phyloP scores from a whole-genome alignment of 2,797 vertebrate genomes.

The Leptodactylus fallax region DNA sequence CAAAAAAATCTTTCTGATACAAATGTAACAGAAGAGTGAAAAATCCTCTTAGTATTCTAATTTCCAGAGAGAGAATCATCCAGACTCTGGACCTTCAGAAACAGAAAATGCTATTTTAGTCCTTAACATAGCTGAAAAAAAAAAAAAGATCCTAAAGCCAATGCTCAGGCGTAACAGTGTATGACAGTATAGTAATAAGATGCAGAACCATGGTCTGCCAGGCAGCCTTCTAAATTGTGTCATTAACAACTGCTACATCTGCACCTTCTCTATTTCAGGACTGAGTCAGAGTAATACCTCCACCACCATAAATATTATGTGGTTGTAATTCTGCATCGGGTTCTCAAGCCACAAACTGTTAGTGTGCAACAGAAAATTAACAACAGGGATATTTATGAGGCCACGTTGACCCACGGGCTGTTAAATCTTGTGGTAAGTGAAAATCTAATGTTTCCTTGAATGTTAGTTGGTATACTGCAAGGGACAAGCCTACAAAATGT shows the following conservation, averaged over 20 bases:
- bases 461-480: constrained; percentile 13
- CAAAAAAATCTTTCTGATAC: too few species aligned
- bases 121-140: neutral
- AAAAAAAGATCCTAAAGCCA: neutral
- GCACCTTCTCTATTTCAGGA: constrained; percentile 35
- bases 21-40: too few species aligned
- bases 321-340: constrained; percentile 37
- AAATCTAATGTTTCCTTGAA: constrained; percentile 52
- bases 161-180: neutral
- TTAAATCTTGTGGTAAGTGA: constrained; percentile 50
- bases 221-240: constrained; percentile 45
- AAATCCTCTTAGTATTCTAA: too few species aligned
- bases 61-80: too few species aligned
- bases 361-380: constrained; percentile 49
- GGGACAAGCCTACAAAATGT: constrained; percentile 4
- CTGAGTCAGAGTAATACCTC: neutral
- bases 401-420: constrained; percentile 31
- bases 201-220: constrained; percentile 10
- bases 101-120: neutral
- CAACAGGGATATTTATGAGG: constrained; percentile 53
- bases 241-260: constrained; percentile 31
- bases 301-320: constrained; percentile 39
- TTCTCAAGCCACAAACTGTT: constrained; percentile 52
- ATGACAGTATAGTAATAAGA: constrained; percentile 25
- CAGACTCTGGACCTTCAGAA: neutral